A percentile compares a stretch with the other conserved stretches of the same genome.
These are phyloP conservation scores for Microtus ochrogaster DNA, from an alignment of 2,113 vertebrate species.

Conservation along the genomic window DNA sequence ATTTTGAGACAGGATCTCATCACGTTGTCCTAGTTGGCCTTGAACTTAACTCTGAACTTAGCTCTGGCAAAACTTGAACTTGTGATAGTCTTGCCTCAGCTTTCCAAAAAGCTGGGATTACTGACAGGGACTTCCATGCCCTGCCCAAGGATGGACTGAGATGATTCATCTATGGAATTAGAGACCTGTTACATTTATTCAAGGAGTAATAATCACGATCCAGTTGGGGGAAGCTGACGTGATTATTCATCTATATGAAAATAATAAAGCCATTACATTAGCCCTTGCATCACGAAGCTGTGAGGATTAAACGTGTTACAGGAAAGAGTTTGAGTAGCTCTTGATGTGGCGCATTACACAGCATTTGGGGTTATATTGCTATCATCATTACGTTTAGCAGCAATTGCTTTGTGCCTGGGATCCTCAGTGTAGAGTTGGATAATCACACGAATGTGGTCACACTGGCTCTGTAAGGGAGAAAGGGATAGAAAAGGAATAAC, in stretches of 20 bases:
- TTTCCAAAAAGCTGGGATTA: not conserved
- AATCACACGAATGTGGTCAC: not conserved
- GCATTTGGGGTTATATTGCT: not conserved
- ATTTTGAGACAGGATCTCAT: not conserved
- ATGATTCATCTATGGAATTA: not conserved
- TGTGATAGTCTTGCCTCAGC: not conserved
- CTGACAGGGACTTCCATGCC: not conserved
- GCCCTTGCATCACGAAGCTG: not conserved
- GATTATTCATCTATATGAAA: not conserved
- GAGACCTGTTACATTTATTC: not conserved
- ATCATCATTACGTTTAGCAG: not conserved
- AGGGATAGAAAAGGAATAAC: not conserved
- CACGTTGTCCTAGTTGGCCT: not conserved
- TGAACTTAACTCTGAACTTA: not conserved
- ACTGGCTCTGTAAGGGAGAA: not conserved
- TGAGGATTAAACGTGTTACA: not conserved
- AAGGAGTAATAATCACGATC: not conserved
- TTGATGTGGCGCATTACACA: not conserved
- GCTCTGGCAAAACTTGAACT: not conserved
- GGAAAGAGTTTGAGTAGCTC: not conserved
- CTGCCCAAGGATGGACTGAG: not conserved
- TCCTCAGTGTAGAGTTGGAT: not conserved
- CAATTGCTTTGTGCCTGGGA: not conserved
- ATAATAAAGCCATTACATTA: not conserved
- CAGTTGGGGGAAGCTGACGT: not conserved